These are phyloP conservation scores for Patella vulgata DNA, from an alignment of 1,140 invertebrate species.

Conservation along the genomic window DNA sequence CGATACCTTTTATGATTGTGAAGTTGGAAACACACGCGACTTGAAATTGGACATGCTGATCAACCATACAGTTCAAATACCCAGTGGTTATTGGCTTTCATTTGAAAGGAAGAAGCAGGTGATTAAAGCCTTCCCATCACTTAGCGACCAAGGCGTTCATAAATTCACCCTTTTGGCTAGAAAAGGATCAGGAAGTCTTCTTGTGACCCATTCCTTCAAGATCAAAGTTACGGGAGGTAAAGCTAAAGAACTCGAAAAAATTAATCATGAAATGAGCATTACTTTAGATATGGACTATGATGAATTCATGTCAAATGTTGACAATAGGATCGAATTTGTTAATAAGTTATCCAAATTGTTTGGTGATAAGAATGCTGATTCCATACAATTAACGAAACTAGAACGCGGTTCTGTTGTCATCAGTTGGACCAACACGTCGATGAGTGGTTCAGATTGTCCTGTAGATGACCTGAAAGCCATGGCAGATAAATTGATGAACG, in stretches of 20 bases:
- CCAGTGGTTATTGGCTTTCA: conserved; percentile 39
- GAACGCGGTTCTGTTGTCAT: conserved; percentile 70
- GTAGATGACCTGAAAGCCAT: conserved; percentile 78
- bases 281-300: conserved; percentile 79
- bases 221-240: conserved; percentile 27
- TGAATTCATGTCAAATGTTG: conserved; percentile 76
- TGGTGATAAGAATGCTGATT: conserved; percentile 77
- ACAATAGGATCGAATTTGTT: conserved; percentile 75
- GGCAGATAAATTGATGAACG: conserved; percentile 71
- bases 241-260: conserved; percentile 7
- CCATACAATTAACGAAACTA: conserved; percentile 77
- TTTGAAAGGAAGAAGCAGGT: conserved; percentile 38
- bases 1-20: conserved; percentile 90
- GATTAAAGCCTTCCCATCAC: conserved; percentile 70
- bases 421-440: conserved; percentile 82
- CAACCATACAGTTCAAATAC: conserved; percentile 60
- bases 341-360: conserved; percentile 79
- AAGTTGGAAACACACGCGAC: conserved; percentile 80
- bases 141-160: conserved; percentile 74
- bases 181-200: conserved; percentile 10
- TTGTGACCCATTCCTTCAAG: conserved; percentile 25
- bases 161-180: conserved; percentile 43
- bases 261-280: conserved; percentile 78
- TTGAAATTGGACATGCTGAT: conserved; percentile 81
- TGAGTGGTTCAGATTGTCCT: conserved; percentile 79